Evolutionary conservation across 2,113 vertebrate genomes (phyloP), one percentile per base, ranked within the genome.

Genomic region (Pyrgilauda ruficollis): DNA sequence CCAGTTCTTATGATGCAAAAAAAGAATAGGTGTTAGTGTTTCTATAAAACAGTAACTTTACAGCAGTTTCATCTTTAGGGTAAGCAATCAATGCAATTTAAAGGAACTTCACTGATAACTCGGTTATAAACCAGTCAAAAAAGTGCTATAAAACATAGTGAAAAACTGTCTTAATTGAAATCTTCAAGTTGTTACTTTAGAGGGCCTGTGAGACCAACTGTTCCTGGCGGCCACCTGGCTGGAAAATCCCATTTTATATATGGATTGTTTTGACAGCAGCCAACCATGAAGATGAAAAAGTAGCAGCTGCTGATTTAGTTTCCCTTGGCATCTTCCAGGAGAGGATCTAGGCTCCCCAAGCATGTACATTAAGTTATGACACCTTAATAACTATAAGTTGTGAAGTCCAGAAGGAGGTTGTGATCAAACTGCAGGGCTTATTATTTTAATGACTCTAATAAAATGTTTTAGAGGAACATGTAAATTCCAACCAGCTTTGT

Each of bases 191-290:
- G 49, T 84, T 59, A 61, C 43, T 95, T 95, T 37, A 93, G 33
- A 86, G 61, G 63, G 15, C 67, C 59, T 90, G 7, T 87, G 87
- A 95, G 87, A 91, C 39, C 28, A 13, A 50, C 50, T 66, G 49
- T 76, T 96, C 52, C 63, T 75, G 9, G 39, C 62, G 50, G 44
- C n/a, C 82, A 94, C 86, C 52, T 93, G 43, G 28, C 55, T 88
- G 70, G 86, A 97, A 96, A 91, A 93, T 80, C 47, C 81, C 33
- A 49, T 87, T 89, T 94, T 91, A 92, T 67, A 44, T 88, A 79
- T 2, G 47, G 78, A 92, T 95, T 94, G 47, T 92, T 96, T 94
- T 95, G 81, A 94, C 55, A 96, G 90, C 89, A 96, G 58, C 41
- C 52, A 94, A 89, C 87, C 73, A 85, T 84, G 82, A 87, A 90